A percentile compares a stretch with the other conserved stretches of the same genome.
These are phyloP conservation scores for Eugnorisma glareosa DNA, from an alignment of 2,888 invertebrate genomes.

Conservation along the genomic window DNA sequence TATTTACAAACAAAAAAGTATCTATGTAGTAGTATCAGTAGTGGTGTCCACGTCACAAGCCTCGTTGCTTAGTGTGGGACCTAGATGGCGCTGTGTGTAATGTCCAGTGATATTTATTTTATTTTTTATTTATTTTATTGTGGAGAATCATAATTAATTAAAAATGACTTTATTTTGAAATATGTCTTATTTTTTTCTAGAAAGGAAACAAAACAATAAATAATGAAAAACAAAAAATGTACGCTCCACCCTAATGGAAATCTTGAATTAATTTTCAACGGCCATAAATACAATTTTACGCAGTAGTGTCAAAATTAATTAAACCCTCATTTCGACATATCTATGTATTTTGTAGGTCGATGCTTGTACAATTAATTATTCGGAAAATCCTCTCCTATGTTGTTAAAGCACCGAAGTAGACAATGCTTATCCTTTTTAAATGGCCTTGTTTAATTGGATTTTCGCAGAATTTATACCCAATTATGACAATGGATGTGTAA, in stretches of 20 bases:
- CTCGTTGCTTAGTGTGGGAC: too few species aligned
- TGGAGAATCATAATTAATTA: not conserved
- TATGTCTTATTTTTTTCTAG: not conserved
- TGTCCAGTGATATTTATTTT: too few species aligned
- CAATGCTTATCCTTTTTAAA: slow-evolving; percentile 45
- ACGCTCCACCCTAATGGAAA: not conserved
- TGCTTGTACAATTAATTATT: slow-evolving; percentile 61
- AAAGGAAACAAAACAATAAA: not conserved
- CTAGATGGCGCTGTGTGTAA: too few species aligned
- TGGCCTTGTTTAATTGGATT: slow-evolving; percentile 39
- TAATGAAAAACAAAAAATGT: not conserved
- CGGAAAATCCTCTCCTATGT: slow-evolving; percentile 49
- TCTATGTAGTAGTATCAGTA: too few species aligned
- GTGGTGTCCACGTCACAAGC: too few species aligned
- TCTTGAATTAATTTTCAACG: not conserved
- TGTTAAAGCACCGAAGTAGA: slow-evolving; percentile 29
- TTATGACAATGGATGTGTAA: slow-evolving; percentile 41
- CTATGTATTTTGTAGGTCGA: slow-evolving; percentile 67
- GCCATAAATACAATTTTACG: not conserved
- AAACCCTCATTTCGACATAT: not conserved
- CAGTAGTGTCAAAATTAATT: not conserved
- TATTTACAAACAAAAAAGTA: too few species aligned
- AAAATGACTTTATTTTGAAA: not conserved
- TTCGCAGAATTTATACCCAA: slow-evolving; percentile 49
- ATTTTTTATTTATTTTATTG: too few species aligned